Percentiles rank a stretch among this genome's conserved stretches.
Conservation (phyloP, 2,113 vertebrate species). For the Sigmodon hispidus region DNA sequence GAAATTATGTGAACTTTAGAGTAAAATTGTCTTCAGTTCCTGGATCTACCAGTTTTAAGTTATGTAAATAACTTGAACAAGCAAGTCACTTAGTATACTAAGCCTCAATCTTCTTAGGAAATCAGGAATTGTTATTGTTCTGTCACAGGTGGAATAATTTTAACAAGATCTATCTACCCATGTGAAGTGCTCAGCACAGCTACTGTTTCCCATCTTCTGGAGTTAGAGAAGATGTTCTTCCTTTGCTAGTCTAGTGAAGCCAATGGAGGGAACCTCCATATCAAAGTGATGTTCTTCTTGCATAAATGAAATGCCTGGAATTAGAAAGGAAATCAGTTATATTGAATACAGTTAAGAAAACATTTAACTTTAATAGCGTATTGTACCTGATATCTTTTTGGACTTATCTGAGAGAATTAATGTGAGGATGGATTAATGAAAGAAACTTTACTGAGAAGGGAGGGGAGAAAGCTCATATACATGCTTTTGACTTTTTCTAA, state of each 20-base stretch:
- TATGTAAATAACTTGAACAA: background rate
- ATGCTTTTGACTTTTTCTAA: background rate
- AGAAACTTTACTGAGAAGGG: constrained; percentile 5
- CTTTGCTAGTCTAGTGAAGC: constrained; percentile 27
- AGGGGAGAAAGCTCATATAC: background rate
- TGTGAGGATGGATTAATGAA: background rate
- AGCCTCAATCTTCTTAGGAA: constrained; percentile 29
- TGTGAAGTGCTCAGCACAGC: background rate
- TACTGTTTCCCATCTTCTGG: background rate
- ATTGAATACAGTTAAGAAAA: constrained; percentile 49
- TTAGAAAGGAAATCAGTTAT: constrained; percentile 29
- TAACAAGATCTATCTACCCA: background rate
- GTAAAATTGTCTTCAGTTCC: constrained; percentile 13
- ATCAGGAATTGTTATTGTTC: background rate
- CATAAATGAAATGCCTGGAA: background rate
- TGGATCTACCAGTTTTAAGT: background rate
- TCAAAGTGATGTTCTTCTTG: constrained; percentile 37
- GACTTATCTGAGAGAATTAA: background rate
- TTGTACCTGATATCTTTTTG: constrained; percentile 18
- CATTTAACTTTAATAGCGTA: background rate
- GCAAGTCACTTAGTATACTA: background rate
- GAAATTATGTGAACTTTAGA: constrained; percentile 32
- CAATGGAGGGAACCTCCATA: background rate
- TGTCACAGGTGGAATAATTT: constrained; percentile 36
- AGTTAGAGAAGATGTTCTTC: background rate